phyloP scores from a whole-genome alignment of 2,113 vertebrate species.

The Andinoacara biseriatus region DNA sequence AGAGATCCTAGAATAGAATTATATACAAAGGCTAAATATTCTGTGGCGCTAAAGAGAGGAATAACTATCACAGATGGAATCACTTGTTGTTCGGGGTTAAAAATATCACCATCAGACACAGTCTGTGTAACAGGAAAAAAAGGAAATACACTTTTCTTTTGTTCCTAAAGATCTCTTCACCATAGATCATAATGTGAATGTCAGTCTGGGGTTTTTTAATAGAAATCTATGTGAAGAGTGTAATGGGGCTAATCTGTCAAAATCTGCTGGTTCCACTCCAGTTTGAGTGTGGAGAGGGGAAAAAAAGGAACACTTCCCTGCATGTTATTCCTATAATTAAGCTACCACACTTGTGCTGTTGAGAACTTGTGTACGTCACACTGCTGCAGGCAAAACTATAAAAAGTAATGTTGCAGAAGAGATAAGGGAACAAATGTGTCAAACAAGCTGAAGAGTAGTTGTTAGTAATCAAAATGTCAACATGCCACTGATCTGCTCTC shows the following conservation, averaged over 20 bases:
- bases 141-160: conserved; percentile 12
- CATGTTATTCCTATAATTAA: conserved; percentile 54
- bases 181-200: conserved; percentile 39
- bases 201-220: conserved; percentile 62
- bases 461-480: background rate
- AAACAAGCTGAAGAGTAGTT: conserved; percentile 30
- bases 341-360: conserved; percentile 45
- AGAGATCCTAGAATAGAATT: conserved; percentile 48
- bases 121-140: conserved; percentile 4
- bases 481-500: background rate
- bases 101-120: conserved; percentile 24
- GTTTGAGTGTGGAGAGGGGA: conserved; percentile 21
- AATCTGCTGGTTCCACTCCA: conserved; percentile 53
- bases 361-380: conserved; percentile 36
- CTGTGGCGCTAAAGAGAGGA: conserved; percentile 6
- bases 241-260: conserved; percentile 70
- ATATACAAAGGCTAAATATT: conserved; percentile 42
- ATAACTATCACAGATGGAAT: conserved; percentile 17
- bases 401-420: conserved; percentile 35
- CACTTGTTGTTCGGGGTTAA: conserved; percentile 18
- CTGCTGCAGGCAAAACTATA: conserved; percentile 36
- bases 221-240: conserved; percentile 51
- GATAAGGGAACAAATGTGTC: conserved; percentile 36
- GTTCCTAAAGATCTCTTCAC: conserved; percentile 30
- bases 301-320: conserved; percentile 10